Conservation (phyloP, 1,140 invertebrate genomes). For the Drosophila pruinosa region DNA sequence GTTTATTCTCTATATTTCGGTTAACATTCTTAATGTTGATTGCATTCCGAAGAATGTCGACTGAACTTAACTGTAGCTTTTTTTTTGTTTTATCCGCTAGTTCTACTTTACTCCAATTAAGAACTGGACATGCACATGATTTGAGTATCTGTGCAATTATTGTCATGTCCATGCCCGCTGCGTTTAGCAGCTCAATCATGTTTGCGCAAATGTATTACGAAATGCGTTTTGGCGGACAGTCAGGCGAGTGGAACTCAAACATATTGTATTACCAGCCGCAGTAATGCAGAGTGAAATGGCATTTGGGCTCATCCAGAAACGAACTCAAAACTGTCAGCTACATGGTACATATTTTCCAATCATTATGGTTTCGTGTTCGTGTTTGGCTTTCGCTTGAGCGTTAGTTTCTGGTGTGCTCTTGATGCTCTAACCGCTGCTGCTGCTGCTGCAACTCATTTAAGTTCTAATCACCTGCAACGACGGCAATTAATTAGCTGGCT, state of each 20-base stretch:
- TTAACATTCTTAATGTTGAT: too few relatives aligned
- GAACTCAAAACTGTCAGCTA: conserved; percentile 12
- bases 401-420: neutral
- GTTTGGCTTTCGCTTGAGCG: conserved; percentile 7
- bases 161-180: neutral
- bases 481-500: conserved; percentile 67
- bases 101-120: neutral
- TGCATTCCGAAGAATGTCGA: too few relatives aligned
- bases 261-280: conserved; percentile 17
- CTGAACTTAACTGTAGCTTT: neutral
- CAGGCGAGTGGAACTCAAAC: conserved; percentile 5
- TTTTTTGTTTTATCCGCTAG: neutral
- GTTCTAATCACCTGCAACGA: conserved; percentile 73
- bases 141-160: neutral
- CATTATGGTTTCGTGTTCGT: conserved; percentile 31
- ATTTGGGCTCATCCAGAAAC: neutral
- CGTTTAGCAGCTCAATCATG: neutral
- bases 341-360: conserved; percentile 29
- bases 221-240: neutral
- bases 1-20: too few relatives aligned
- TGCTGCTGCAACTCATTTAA: conserved; percentile 64
- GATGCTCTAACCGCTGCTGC: conserved; percentile 2
- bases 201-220: conserved; percentile 11
- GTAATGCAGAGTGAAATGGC: neutral
- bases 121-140: neutral